A percentile compares a stretch with the other conserved stretches of the same genome.
phyloP scores from a whole-genome alignment of 1,140 invertebrate genomes.

The Metopolophium dirhodum region DNA sequence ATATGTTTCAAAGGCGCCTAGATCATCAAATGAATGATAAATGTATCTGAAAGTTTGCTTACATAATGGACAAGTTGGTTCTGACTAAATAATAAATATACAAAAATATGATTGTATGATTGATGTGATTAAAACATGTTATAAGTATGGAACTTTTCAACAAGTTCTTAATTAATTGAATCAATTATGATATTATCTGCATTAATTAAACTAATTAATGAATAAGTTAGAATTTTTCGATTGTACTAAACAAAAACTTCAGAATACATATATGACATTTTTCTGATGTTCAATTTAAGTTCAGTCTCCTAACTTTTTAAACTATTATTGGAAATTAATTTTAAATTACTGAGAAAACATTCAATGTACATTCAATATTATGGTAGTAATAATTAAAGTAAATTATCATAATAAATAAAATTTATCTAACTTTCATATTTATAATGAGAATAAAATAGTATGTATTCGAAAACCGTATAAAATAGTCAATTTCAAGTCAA shows the following conservation, averaged over 20 bases:
- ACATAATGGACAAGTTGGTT: conserved; percentile 39
- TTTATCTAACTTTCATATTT: too few relatives aligned
- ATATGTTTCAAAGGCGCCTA: neutral
- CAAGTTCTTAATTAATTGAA: too few relatives aligned
- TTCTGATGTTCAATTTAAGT: neutral
- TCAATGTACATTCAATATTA: neutral
- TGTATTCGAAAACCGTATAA: too few relatives aligned
- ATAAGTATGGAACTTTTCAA: neutral
- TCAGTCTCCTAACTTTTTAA: too few relatives aligned
- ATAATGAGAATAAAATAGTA: too few relatives aligned
- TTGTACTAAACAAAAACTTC: neutral
- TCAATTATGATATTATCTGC: too few relatives aligned
- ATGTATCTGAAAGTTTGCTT: neutral
- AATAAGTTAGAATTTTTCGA: neutral
- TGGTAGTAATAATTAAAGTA: too few relatives aligned
- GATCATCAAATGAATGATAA: conserved; percentile 7
- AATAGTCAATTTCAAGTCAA: too few relatives aligned
- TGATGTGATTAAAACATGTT: neutral
- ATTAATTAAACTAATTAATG: too few relatives aligned
- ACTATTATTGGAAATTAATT: too few relatives aligned
- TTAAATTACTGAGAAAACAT: neutral
- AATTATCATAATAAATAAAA: neutral
- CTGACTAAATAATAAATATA: conserved; percentile 5
- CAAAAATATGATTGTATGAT: neutral
- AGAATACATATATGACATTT: neutral